Evolutionary conservation across 2,888 invertebrate genomes (phyloP), one percentile per base, ranked within the genome.

Genomic region (Orthosia gracilis): DNA sequence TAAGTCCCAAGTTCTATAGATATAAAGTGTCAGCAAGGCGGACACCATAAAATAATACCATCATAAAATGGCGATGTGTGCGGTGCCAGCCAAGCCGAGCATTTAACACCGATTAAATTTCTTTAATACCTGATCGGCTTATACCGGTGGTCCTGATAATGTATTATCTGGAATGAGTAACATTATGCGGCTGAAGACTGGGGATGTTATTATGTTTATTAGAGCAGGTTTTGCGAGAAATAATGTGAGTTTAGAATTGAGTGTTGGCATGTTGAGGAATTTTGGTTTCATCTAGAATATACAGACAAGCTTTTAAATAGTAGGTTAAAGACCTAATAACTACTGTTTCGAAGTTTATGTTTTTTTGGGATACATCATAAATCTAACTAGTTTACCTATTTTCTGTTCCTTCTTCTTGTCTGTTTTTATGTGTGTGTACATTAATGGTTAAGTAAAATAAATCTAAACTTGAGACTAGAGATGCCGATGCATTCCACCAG

Each of bases 101-200:
- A 74, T 73, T 83, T 78, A 74, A 77, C 64, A 77, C 31, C 80
- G 79, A 88, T 87, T 88, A 85, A 87, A 78, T 88, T 88, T 84
- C 88, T 80, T 82, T 84, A 82, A 88, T 83, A 73, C 82, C 62
- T 77, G 78, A 84, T 84, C 74, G 82, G 62, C 61, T 82, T 80
- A 62, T 55, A 71, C 63, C 59, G 85, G 88, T 88, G 86, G 87
- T 87, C 88, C 65, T 66, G 63, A 59, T 76, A 76, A 77, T 77
- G 83, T 71, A 82, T 77, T 71, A 77, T 72, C 78, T 75, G 69
- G 62, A 80, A 72, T 77, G 31, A 70, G 80, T 77, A 79, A 80
- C 76, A 80, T 73, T 75, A 85, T 80, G 76, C 62, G 23, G 64
- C 62, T 9, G n/a, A 23, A n/a, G 62, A 26, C 62, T 12, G 31